Conservation (phyloP, 2,113 vertebrate species). For the Chelonoidis abingdonii region DNA sequence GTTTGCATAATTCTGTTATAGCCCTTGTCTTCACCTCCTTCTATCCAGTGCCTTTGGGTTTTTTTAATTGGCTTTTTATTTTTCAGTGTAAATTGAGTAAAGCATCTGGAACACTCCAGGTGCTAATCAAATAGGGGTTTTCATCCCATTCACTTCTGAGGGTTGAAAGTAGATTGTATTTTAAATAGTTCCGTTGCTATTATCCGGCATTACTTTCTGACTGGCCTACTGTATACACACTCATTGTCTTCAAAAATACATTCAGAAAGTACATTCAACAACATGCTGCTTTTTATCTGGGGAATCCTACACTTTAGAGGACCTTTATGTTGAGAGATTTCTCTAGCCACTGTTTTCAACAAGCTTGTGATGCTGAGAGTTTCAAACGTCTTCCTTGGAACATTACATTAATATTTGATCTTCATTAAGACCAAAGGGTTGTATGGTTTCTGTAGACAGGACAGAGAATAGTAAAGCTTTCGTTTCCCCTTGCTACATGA, state of each 20-base stretch:
- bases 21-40: not conserved
- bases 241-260: not conserved
- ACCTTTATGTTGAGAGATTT: not conserved
- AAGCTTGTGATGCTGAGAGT: not conserved
- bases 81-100: not conserved
- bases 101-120: rapidly evolving
- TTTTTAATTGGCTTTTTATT: not conserved
- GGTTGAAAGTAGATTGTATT: not conserved
- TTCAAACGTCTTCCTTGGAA: not conserved
- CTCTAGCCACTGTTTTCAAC: not conserved
- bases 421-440: not conserved
- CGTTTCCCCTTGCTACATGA: not conserved
- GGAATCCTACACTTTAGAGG: not conserved
- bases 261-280: not conserved
- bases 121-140: not conserved
- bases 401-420: not conserved
- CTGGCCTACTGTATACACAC: rapidly evolving
- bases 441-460: not conserved
- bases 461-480: constrained; percentile 5
- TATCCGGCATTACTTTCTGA: not conserved
- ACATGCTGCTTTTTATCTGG: not conserved
- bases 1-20: rapidly evolving
- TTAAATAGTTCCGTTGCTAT: rapidly evolving
- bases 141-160: not conserved
- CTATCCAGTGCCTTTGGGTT: rapidly evolving